Conservation (phyloP, 2,113 vertebrate species). For the Hippocampus comes region DNA sequence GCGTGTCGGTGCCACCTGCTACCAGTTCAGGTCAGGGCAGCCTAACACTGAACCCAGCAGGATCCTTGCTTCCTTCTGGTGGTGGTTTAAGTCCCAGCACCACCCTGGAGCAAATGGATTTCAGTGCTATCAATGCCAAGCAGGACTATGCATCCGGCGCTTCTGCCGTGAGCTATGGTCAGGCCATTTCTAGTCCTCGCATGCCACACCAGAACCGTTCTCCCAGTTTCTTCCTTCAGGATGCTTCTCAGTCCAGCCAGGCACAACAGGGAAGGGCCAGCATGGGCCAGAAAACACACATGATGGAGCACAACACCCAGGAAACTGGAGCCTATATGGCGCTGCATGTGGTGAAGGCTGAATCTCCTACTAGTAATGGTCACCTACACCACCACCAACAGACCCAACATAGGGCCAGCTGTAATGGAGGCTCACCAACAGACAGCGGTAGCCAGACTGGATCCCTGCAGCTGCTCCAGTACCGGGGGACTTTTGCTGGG, state of each 20-base stretch:
- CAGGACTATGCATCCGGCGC: conserved; percentile 83
- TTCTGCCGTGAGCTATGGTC: conserved; percentile 76
- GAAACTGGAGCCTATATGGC: conserved; percentile 72
- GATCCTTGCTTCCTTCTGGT: conserved; percentile 88
- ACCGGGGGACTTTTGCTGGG: conserved; percentile 87
- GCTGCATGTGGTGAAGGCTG: conserved; percentile 84
- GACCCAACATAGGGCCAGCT: conserved; percentile 82
- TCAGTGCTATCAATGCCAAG: conserved; percentile 97
- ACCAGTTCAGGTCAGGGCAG: conserved; percentile 73
- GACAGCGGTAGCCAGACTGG: conserved; percentile 79
- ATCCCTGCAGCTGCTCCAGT: conserved; percentile 94
- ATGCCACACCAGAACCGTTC: conserved; percentile 89
- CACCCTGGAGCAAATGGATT: conserved; percentile 98
- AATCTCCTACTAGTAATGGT: conserved; percentile 77
- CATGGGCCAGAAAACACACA: conserved; percentile 71
- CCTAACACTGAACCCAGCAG: conserved; percentile 81
- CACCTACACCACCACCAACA: conserved; percentile 75
- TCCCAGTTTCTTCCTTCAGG: conserved; percentile 98
- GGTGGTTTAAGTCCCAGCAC: conserved; percentile 97
- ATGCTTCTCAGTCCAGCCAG: conserved; percentile 79
- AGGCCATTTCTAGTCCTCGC: conserved; percentile 87
- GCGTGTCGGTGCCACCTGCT: conserved; percentile 75
- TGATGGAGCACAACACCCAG: conserved; percentile 75
- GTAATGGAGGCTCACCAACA: conserved; percentile 80
- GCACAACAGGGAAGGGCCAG: conserved; percentile 63